Percentiles rank a stretch among this genome's conserved stretches.
These are phyloP conservation scores for Lasiurus borealis DNA, from an alignment of 2,113 vertebrate species.

Conservation along the genomic window DNA sequence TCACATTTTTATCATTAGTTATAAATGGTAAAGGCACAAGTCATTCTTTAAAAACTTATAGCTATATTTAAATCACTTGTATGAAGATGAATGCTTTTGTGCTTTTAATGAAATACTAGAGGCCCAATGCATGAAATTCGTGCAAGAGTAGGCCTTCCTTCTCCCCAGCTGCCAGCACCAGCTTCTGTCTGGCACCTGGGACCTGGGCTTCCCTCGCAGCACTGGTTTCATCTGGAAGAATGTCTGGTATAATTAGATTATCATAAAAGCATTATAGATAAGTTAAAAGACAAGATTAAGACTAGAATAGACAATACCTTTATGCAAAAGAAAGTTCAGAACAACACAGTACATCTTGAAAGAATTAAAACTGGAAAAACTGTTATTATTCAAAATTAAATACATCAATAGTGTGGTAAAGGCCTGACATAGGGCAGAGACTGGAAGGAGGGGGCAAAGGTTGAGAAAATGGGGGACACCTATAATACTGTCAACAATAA, in stretches of 20 bases:
- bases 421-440: too few relatives aligned
- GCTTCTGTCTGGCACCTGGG: too few relatives aligned
- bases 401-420: not conserved
- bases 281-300: constrained; percentile 4
- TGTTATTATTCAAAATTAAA: constrained; percentile 33
- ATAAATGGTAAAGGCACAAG: not conserved
- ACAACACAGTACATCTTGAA: constrained; percentile 29
- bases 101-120: constrained; percentile 10
- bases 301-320: constrained; percentile 26
- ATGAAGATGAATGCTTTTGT: constrained; percentile 24
- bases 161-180: too few relatives aligned
- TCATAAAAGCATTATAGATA: constrained; percentile 15
- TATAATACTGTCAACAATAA: too few relatives aligned
- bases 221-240: too few relatives aligned
- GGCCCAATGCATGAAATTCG: too few relatives aligned
- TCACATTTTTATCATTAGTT: constrained; percentile 53
- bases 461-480: too few relatives aligned
- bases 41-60: constrained; percentile 38
- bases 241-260: not conserved
- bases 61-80: constrained; percentile 45
- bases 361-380: constrained; percentile 41
- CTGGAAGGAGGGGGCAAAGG: too few relatives aligned
- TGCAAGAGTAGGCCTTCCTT: too few relatives aligned
- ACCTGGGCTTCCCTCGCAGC: too few relatives aligned
- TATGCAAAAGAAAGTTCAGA: constrained; percentile 27